A percentile compares a stretch with the other conserved stretches of the same genome.
phyloP scores from a whole-genome alignment of 2,797 vertebrate genomes.

The Triplophysa bombifrons region DNA sequence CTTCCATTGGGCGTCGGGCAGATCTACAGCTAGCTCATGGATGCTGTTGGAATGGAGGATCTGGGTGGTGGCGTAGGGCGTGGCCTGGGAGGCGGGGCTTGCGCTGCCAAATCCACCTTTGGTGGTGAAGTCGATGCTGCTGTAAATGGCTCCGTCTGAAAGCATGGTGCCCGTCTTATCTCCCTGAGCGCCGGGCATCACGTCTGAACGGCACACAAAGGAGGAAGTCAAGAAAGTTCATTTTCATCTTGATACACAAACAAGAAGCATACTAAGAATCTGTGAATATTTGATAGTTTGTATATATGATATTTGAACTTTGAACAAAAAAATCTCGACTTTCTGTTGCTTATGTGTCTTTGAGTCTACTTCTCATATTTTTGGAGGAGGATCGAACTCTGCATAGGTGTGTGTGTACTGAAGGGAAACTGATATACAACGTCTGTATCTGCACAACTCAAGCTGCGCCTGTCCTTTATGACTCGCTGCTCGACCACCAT shows the following conservation, averaged over 20 bases:
- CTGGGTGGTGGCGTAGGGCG: slow-evolving; percentile 96
- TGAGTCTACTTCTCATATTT: slow-evolving; percentile 35
- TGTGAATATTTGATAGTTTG: too few relatives aligned
- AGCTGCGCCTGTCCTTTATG: slow-evolving; percentile 87
- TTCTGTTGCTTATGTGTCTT: too few relatives aligned
- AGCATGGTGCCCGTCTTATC: slow-evolving; percentile 97
- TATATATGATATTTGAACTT: too few relatives aligned
- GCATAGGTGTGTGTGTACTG: slow-evolving; percentile 74
- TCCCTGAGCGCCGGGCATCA: slow-evolving; percentile 84
- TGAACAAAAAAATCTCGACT: too few relatives aligned
- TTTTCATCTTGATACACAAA: too few relatives aligned
- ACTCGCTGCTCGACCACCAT: slow-evolving; percentile 83
- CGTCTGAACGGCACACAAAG: slow-evolving; percentile 71
- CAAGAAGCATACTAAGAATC: too few relatives aligned
- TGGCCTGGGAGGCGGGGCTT: slow-evolving; percentile 92
- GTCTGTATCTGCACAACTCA: slow-evolving; percentile 86
- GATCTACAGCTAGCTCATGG: slow-evolving; percentile 94
- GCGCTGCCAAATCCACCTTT: slow-evolving; percentile 95
- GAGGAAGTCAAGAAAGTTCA: too few relatives aligned
- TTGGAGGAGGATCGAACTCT: slow-evolving; percentile 75
- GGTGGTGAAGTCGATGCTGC: slow-evolving; percentile 98
- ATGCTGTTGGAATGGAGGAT: slow-evolving; percentile 97
- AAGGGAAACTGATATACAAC: slow-evolving; percentile 95
- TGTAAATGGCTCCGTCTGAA: slow-evolving; percentile 98
- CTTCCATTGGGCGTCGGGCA: slow-evolving; percentile 97